phyloP scores from a whole-genome alignment of 64 coral and sea anemone species.

The Porites lutea region DNA sequence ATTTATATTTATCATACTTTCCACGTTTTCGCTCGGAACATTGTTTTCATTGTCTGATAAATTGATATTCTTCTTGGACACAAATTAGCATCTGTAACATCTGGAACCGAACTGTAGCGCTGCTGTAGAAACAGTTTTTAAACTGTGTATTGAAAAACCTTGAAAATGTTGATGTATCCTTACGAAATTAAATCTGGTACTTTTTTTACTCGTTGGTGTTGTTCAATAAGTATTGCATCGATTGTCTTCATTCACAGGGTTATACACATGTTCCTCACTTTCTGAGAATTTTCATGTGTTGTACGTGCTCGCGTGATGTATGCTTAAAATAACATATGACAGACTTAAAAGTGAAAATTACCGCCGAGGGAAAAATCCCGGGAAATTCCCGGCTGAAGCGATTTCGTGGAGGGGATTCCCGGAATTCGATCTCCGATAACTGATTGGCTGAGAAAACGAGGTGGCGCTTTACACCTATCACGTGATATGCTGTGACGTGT shows the following conservation, averaged over 20 bases:
- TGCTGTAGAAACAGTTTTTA: not conserved
- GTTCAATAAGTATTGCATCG: not conserved
- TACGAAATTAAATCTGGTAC: not conserved
- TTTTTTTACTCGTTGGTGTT: not conserved
- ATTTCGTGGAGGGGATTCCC: not conserved
- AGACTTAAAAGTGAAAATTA: not conserved
- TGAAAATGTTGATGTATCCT: not conserved
- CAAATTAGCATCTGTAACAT: not conserved
- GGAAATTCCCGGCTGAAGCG: not conserved
- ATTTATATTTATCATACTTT: too few relatives aligned
- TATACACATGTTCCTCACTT: not conserved
- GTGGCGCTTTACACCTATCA: not conserved
- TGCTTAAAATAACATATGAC: conserved; percentile 16
- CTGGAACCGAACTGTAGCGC: not conserved
- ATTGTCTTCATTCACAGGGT: not conserved
- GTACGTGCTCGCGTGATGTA: not conserved
- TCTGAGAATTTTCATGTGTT: conserved; percentile 2
- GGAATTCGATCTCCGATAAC: not conserved
- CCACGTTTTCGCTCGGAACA: too few relatives aligned
- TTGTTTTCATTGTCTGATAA: too few relatives aligned
- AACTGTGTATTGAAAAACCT: not conserved
- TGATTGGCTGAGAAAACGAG: conserved; percentile 22
- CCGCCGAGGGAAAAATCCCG: not conserved
- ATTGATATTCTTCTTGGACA: too few relatives aligned
- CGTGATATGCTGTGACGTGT: not conserved